Evolutionary conservation across 2,113 vertebrate genomes (phyloP).

Genomic region (Oostethus manadensis): DNA sequence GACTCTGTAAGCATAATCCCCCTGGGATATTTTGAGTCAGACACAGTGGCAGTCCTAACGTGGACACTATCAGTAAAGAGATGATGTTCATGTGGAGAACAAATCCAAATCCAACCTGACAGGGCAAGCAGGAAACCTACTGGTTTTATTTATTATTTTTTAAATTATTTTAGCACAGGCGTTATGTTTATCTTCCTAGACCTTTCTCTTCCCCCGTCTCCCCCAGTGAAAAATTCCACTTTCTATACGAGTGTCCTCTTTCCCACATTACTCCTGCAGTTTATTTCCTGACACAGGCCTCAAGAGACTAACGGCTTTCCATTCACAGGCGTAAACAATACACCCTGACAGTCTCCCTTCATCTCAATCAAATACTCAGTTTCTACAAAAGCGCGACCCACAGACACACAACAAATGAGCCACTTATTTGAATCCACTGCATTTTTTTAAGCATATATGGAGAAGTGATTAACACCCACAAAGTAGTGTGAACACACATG

Average conservation of each 20-base stretch:
- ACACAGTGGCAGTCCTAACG: slow-evolving; percentile 19
- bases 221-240: slow-evolving; percentile 31
- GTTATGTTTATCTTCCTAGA: slow-evolving; percentile 60
- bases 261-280: slow-evolving; percentile 65
- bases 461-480: slow-evolving; percentile 44
- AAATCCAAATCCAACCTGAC: slow-evolving; percentile 33
- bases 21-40: slow-evolving; percentile 25
- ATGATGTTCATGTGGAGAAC: slow-evolving; percentile 36
- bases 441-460: slow-evolving; percentile 37
- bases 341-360: slow-evolving; percentile 33
- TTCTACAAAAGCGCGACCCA: slow-evolving; percentile 30
- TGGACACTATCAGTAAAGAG: slow-evolving; percentile 21
- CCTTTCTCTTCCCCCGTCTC: slow-evolving; percentile 43
- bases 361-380: slow-evolving; percentile 51
- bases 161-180: slow-evolving; percentile 56
- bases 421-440: slow-evolving; percentile 39
- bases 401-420: slow-evolving; percentile 25
- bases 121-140: slow-evolving; percentile 10
- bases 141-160: slow-evolving; percentile 24
- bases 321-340: slow-evolving; percentile 59
- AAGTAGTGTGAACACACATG: slow-evolving; percentile 15
- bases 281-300: slow-evolving; percentile 39
- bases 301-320: slow-evolving; percentile 57
- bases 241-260: slow-evolving; percentile 43
- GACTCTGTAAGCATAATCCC: slow-evolving; percentile 34